Base-by-base conservation (phyloP, 1,140 invertebrate species). In the Drosophila pruinosa region DNA sequence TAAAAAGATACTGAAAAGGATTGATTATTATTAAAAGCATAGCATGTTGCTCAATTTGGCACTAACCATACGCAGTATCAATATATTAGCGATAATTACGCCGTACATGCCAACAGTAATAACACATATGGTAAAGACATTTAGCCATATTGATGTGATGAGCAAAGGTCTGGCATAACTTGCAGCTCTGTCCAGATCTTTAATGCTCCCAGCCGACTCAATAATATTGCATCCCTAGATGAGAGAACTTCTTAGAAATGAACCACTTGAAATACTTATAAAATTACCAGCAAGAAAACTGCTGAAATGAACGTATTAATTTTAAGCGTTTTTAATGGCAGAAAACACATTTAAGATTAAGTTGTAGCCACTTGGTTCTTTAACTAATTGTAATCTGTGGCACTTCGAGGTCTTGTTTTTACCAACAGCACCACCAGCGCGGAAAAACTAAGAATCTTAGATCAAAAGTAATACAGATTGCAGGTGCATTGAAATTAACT, bases 341-440 rank as follows among this genome's bases (percentile, higher is more conserved):
- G 6, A 47, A 57, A 24, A 10, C 62, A 65, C 62, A 65, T 65
- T n/a, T 24, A n/a, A n/a, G n/a, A n/a, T n/a, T n/a, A n/a, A n/a
- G n/a, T n/a, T n/a, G n/a, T n/a, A n/a, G n/a, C n/a, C n/a, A n/a
- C n/a, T n/a, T n/a, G n/a, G n/a, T n/a, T n/a, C n/a, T n/a, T n/a
- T n/a, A n/a, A n/a, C n/a, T n/a, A n/a, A n/a, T n/a, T n/a, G n/a
- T n/a, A n/a, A n/a, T n/a, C n/a, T n/a, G n/a, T n/a, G n/a, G n/a
- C n/a, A n/a, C n/a, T n/a, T n/a, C n/a, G n/a, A n/a, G n/a, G n/a
- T n/a, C n/a, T n/a, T n/a, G n/a, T n/a, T n/a, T n/a, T n/a, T n/a
- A n/a, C n/a, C n/a, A n/a, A n/a, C n/a, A n/a, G n/a, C n/a, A n/a
- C n/a, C n/a, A n/a, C n/a, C n/a, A n/a, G n/a, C n/a, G n/a, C n/a